phyloP scores from a whole-genome alignment of 2,113 vertebrate genomes.

The Peromyscus leucopus region DNA sequence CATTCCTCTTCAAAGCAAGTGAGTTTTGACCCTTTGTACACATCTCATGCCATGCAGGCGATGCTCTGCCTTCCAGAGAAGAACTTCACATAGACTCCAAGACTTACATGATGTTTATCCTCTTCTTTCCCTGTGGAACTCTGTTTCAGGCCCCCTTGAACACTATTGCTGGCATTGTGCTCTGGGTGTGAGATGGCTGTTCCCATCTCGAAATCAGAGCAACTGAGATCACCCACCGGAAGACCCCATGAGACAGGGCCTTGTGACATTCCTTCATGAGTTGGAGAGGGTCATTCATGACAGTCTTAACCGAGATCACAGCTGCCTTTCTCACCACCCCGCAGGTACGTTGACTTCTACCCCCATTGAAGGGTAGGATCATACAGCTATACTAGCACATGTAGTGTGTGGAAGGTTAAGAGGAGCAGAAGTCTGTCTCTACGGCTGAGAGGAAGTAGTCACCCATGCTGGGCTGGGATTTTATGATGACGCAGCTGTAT shows the following conservation, averaged over 20 bases:
- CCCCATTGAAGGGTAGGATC: neutral
- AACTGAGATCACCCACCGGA: neutral
- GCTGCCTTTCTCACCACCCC: neutral
- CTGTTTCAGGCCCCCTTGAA: neutral
- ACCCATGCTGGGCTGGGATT: neutral
- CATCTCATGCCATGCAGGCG: neutral
- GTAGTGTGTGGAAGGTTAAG: neutral
- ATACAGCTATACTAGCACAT: too few relatives aligned
- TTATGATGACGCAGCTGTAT: too few relatives aligned
- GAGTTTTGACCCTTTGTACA: neutral
- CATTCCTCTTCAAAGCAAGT: neutral
- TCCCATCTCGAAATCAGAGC: neutral
- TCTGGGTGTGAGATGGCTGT: neutral
- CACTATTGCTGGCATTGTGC: neutral
- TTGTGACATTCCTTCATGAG: neutral
- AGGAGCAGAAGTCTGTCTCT: too few relatives aligned
- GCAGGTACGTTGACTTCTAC: neutral
- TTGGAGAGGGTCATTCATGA: neutral
- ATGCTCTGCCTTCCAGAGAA: neutral
- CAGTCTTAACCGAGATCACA: neutral
- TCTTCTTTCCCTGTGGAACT: neutral
- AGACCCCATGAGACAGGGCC: neutral
- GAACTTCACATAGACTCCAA: neutral
- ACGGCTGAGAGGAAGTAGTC: neutral
- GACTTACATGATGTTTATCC: neutral